phyloP scores from a whole-genome alignment of 2,113 vertebrate genomes.

The Bolborhynchus lineola region DNA sequence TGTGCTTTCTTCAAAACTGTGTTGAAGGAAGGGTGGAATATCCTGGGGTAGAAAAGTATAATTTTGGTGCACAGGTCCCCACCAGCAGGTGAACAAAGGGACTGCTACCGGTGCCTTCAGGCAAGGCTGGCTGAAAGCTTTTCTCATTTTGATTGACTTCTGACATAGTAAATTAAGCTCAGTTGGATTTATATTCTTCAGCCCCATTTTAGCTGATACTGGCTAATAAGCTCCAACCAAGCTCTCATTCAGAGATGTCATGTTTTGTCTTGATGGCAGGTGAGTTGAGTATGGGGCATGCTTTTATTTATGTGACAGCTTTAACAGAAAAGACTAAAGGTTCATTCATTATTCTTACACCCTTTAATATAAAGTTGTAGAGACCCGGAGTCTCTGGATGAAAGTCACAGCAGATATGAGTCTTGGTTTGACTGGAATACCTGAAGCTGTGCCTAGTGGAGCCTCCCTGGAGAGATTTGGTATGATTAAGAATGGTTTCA shows the following conservation, averaged over 20 bases:
- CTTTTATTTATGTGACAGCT: not conserved
- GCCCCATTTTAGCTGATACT: not conserved
- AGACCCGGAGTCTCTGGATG: not conserved
- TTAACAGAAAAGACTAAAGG: not conserved
- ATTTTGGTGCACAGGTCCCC: not conserved
- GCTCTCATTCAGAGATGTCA: not conserved
- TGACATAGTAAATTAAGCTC: not conserved
- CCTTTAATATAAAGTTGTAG: not conserved
- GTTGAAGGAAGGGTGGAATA: not conserved
- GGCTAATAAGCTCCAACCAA: not conserved
- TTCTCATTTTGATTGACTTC: not conserved
- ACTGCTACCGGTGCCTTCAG: not conserved
- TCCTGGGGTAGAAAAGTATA: not conserved
- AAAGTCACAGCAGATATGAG: not conserved
- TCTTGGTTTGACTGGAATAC: not conserved
- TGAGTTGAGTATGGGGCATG: not conserved
- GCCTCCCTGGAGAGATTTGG: not conserved
- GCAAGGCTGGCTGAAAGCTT: not conserved
- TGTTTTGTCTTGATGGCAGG: not conserved
- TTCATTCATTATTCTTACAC: not conserved
- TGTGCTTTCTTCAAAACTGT: not conserved
- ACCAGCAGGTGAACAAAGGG: not conserved
- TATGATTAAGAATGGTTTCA: fast-evolving
- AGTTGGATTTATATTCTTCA: not conserved
- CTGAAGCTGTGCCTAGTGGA: not conserved